Base-by-base conservation (phyloP, 2,797 vertebrate species). In the Lagocephalus sceleratus region DNA sequence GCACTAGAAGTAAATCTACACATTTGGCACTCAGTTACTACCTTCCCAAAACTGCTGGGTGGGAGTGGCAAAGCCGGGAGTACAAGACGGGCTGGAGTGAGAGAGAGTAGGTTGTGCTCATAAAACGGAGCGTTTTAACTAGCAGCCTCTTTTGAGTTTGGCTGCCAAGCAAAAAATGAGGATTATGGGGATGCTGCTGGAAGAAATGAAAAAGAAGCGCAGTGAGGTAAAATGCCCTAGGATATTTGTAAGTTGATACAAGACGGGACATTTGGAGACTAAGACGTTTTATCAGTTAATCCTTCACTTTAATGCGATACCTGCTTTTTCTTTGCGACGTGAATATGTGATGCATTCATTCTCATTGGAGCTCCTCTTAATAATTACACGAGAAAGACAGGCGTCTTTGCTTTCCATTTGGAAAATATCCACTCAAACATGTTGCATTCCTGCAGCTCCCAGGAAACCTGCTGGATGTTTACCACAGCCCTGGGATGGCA, bases 401-500 rank as follows among this genome's bases (percentile, higher is more conserved):
- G 12, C 32, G 14, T 3, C 21, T 43, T 46, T 51, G 7, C 46
- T 16, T 43, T 9, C 7, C 25, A 2, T 47, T 16, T 17, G 10
- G 16, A 5, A 8, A 9, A 3, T 10, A 25, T 15, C 17, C 6
- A 17, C 23, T 47, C 15, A 22, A 54, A 22, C 11, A 21, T 5
- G 3, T 47, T 8, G 15, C 71, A 5, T 62, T 73, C 10, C 23
- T 58, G 2, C 60, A 96, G 94, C 89, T 95, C 47, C 94, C 94
- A 3, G 94, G 91, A 54, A 95, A 94, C 67, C 87, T 95, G 47
- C 81, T 97, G 73, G 93, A 94, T 76, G 87, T 94, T 1, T 95
- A 94, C 76, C 90, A 88, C 52, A 91, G 84, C 66, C 86, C 92
- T 47, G 89, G 92, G 16, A 90, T 92, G 82, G 81, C 89, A 35